Evolutionary conservation across 2,797 vertebrate species (phyloP), one percentile per base, ranked within the genome.

Genomic region (Orestias chungarensis): DNA sequence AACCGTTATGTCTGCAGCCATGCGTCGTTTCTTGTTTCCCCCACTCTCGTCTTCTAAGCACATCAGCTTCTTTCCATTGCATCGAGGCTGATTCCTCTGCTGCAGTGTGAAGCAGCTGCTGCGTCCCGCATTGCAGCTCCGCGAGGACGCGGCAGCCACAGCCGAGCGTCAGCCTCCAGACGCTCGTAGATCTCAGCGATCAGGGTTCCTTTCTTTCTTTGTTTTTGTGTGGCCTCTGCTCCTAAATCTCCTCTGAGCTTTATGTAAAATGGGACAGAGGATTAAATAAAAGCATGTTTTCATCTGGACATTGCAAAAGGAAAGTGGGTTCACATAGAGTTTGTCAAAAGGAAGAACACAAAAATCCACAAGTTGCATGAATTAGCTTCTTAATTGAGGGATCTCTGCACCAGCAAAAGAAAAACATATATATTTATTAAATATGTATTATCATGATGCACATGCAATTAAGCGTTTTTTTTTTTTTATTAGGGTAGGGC

Each of bases 81-180:
- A 25, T 20, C 59, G 50, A 70, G 64, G 57, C 43, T 12, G 76
- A 20, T 23, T 23, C 33, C 29, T 71, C 64, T 84, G 87, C 87
- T 87, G 89, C 90, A 90, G 88, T 80, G 81, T 67, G 68, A 52
- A 86, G 78, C 82, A 84, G 88, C 82, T 83, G 84, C 82, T 73
- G 77, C 7, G 75, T 87, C 87, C 88, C 89, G 94, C 94, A 95
- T 93, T 95, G 94, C 94, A 95, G 93, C 86, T 86, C 86, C 85
- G 86, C 89, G 89, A 91, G 86, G 91, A 89, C 88, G 84, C 67
- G 46, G 73, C 81, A 81, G 78, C 78, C 44, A 68, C 76, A 68
- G 62, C 10, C 82, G 55, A 68, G 70, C 82, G 82, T 79, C 85
- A 79, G 49, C 86, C 84, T 79, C 85, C 62, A 62, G 35, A 75